Base-by-base conservation (phyloP, 2,888 invertebrate species). In the Prosopocoilus inquinatus region DNA sequence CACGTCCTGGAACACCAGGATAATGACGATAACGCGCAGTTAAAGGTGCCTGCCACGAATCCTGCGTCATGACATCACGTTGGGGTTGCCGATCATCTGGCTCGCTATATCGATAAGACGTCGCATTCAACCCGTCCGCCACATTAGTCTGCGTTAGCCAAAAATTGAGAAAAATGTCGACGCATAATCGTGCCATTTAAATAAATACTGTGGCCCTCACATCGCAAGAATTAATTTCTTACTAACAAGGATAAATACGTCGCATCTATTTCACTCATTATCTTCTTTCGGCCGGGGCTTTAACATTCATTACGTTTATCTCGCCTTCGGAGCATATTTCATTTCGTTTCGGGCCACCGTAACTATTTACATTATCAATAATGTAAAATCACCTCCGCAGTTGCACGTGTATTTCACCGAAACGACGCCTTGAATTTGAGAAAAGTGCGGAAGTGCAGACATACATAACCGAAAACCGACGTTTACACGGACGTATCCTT, bases 41-140 rank as follows among this genome's bases (percentile, higher is more conserved):
- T 63, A 62, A 58, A 60, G 58, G 60, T 60, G 59, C 60, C 55
- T 50, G 56, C 60, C 64, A 57, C 62, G 58, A 58, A 57, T 53
- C 49, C 53, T 58, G 57, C 58, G 59, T 59, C 61, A 59, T 56
- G 52, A 53, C 57, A 59, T 59, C 59, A 60, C 60, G 58, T 58
- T 56, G 55, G 43, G 63, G 57, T 46, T 63, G 58, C 59, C 61
- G 58, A 63, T 61, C 55, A 59, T 58, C 59, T 35, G 45, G 54
- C 48, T 47, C 50, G 47, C 56, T 57, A 59, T 56, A 54, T 57
- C 59, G 48, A 46, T 55, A 48, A 36, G 47, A 51, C 48, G 52
- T 55, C 15, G 41, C 41, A 41, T 41, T 41, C 16, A 41, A 41
- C 41, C 47, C 46, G 33, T 39, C 44, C 43, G 12, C 20, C 53